Percentiles rank a stretch among this genome's conserved stretches.
Evolutionary conservation across 2,888 invertebrate genomes (phyloP).

Genomic region (Oxyteleia sp.): DNA sequence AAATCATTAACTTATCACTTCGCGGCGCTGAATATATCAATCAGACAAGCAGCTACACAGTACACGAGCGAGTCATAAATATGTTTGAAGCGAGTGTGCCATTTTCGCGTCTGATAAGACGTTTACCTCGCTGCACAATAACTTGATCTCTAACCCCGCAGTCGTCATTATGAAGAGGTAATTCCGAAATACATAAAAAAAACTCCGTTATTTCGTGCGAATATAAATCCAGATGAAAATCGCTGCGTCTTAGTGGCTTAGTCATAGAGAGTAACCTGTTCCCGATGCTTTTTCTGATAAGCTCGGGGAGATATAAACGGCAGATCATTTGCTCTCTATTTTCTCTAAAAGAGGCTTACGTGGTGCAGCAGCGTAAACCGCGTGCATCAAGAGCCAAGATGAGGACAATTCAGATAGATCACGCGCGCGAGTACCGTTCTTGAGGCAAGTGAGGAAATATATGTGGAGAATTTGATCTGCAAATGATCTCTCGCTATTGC

Average conservation of each 20-base stretch:
- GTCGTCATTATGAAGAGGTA: slow-evolving; percentile 53
- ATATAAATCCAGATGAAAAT: slow-evolving; percentile 69
- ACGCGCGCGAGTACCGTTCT: slow-evolving; percentile 67
- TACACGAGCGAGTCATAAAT: slow-evolving; percentile 24
- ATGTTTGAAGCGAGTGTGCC: slow-evolving; percentile 26
- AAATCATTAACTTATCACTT: slow-evolving; percentile 39
- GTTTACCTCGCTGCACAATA: slow-evolving; percentile 47
- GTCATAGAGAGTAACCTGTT: slow-evolving; percentile 64
- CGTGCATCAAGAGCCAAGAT: slow-evolving; percentile 62
- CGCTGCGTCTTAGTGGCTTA: slow-evolving; percentile 49
- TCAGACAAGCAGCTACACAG: slow-evolving; percentile 23
- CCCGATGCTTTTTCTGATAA: slow-evolving; percentile 69
- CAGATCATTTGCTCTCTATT: slow-evolving; percentile 69
- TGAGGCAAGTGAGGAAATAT: slow-evolving; percentile 50
- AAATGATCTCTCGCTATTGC: slow-evolving; percentile 61
- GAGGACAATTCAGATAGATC: slow-evolving; percentile 72
- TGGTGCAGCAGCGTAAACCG: slow-evolving; percentile 55
- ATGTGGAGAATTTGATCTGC: slow-evolving; percentile 60
- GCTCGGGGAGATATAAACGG: slow-evolving; percentile 51
- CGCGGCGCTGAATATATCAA: slow-evolving; percentile 28
- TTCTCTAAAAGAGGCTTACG: slow-evolving; percentile 64
- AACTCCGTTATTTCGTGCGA: slow-evolving; percentile 63
- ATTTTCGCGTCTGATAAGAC: slow-evolving; percentile 52
- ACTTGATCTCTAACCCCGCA: slow-evolving; percentile 50
- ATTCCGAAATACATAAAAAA: slow-evolving; percentile 60